Evolutionary conservation across 2,888 invertebrate genomes (phyloP), one percentile per base, ranked within the genome.

Genomic region (Spilosoma lubricipeda): DNA sequence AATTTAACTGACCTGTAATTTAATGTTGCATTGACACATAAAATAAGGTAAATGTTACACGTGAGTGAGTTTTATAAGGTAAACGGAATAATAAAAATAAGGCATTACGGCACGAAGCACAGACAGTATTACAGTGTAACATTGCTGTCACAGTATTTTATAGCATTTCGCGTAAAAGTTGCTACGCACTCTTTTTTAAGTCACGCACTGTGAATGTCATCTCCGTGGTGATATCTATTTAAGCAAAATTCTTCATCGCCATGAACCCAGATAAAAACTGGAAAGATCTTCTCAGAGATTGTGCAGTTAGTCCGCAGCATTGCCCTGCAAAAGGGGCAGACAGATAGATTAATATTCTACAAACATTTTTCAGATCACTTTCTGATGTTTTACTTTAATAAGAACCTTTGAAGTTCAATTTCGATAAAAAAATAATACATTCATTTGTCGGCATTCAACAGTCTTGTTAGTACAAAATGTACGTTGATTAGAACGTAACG

Each of bases 401-500:
- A 18, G 23, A 8, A 13, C 8, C 56, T n/a, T 13, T 59, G 27
- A 27, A 59, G 59, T 27, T 4, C 13, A 59, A 59, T 27, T 27
- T 27, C 27, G 15, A 59, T 3, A 4, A 59, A 27, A 27, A 27
- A 5, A 56, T n/a, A 56, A 23, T 11, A 56, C 3, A 56, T 13
- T 13, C 4, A 59, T 13, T 59, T 27, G 13, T 27, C 11, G 56
- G 0, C 11, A 4, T 59, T 59, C 59, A 59, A 27, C 27, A n/a
- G 27, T 13, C 13, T 59, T 27, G 59, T 59, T 27, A 59, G 27
- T 27, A 56, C 5, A 45, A 39, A 70, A 85, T 81, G 70, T 78
- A 76, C 75, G 81, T 73, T 76, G 74, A 77, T 72, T 70, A 76
- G 78, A 79, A 72, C 18, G 30, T 30, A 63, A 63, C 63, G 27